These are phyloP conservation scores for Circaetus gallicus DNA, from an alignment of 2,113 vertebrate genomes.

Conservation along the genomic window DNA sequence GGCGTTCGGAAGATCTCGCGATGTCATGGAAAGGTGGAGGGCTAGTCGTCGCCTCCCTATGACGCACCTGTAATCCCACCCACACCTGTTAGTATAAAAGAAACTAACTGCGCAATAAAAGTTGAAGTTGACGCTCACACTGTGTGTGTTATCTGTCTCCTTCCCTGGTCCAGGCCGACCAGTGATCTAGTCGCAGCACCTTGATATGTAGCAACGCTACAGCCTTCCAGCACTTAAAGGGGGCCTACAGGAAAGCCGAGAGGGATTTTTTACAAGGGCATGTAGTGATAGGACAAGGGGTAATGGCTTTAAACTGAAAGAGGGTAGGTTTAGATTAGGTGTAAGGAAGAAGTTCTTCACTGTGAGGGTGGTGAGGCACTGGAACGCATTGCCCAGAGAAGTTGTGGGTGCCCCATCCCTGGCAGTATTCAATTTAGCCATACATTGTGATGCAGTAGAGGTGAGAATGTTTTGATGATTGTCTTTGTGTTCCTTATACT, in stretches of 20 bases:
- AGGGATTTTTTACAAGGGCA: neutral
- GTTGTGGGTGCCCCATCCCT: neutral
- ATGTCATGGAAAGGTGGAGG: no score
- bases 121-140: no score
- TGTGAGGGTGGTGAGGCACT: neutral
- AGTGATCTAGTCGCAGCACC: no score
- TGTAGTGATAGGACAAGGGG: accelerated
- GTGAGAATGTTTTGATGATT: neutral
- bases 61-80: no score
- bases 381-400: neutral
- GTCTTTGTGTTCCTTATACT: neutral
- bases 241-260: neutral
- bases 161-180: no score
- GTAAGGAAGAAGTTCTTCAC: neutral
- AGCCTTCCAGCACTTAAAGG: neutral
- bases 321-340: no score
- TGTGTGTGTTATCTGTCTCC: no score
- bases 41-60: no score
- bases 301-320: neutral
- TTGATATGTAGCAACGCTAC: no score
- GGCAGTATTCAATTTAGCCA: neutral
- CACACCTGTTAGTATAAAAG: no score
- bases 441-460: neutral
- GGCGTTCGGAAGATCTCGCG: no score
- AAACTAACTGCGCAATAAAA: no score